Percentiles rank a stretch among this genome's conserved stretches.
These are phyloP conservation scores for Rhingia rostrata DNA, from an alignment of 2,888 invertebrate species.

Conservation along the genomic window DNA sequence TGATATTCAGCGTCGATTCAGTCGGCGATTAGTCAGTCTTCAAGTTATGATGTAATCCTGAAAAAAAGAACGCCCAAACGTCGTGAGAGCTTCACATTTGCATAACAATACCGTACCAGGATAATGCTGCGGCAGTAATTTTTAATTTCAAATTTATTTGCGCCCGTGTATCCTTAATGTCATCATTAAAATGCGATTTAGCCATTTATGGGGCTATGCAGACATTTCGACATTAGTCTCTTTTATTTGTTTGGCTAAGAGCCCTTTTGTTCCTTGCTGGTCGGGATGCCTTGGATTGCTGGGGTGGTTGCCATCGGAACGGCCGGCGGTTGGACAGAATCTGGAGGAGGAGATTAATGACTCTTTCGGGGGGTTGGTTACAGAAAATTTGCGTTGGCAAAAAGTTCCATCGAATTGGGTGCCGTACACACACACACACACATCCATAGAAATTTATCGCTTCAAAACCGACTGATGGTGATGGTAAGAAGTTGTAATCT, in stretches of 20 bases:
- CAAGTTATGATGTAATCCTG: conserved; percentile 20
- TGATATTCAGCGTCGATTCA: conserved; percentile 39
- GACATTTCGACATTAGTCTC: conserved; percentile 66
- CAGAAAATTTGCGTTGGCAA: conserved; percentile 20
- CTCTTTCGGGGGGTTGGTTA: conserved; percentile 13
- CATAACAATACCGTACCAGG: conserved; percentile 66
- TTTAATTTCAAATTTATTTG: conserved; percentile 67
- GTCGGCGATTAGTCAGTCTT: conserved; percentile 61
- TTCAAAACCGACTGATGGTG: conserved; percentile 28
- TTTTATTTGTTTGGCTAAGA: conserved; percentile 53
- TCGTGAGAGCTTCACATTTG: conserved; percentile 27
- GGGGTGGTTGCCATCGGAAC: not conserved
- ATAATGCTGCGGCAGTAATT: conserved; percentile 50
- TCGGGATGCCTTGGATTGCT: not conserved
- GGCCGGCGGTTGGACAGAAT: not conserved
- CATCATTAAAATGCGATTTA: conserved; percentile 73
- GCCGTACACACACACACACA: no score
- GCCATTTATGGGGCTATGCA: conserved; percentile 55
- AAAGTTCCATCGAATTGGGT: conserved; percentile 38
- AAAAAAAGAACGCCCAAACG: not conserved
- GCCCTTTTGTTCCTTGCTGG: conserved; percentile 62
- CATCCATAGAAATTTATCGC: conserved; percentile 69
- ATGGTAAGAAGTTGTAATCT: conserved; percentile 65
- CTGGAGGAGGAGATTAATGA: conserved; percentile 64
- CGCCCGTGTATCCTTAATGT: conserved; percentile 68